These are phyloP conservation scores for Pseudopodoces humilis DNA, from an alignment of 2,113 vertebrate genomes.

Conservation along the genomic window DNA sequence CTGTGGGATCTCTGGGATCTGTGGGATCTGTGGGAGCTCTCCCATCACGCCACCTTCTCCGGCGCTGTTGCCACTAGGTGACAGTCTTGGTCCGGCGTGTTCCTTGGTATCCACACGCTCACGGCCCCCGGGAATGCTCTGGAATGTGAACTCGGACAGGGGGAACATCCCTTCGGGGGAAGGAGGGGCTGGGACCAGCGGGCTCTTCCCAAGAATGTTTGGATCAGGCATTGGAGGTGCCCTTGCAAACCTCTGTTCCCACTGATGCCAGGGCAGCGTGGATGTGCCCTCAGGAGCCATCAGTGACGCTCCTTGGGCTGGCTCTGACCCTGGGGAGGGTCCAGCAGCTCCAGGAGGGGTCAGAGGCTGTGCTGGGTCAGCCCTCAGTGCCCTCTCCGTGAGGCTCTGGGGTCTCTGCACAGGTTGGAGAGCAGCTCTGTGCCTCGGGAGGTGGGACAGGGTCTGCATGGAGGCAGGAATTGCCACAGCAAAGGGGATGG, in stretches of 20 bases:
- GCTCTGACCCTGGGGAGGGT: background rate
- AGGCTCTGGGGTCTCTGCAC: background rate
- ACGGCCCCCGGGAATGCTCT: background rate
- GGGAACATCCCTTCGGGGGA: background rate
- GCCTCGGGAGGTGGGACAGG: background rate
- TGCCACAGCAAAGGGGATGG: background rate
- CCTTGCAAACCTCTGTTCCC: background rate
- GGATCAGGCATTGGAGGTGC: background rate
- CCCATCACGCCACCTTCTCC: accelerated
- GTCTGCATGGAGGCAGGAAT: background rate
- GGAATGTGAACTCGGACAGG: background rate
- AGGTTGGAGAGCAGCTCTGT: background rate
- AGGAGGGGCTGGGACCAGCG: background rate
- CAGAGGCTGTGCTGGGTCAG: background rate
- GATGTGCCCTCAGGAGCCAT: background rate
- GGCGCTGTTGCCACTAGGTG: slow-evolving; percentile 13
- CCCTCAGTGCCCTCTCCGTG: accelerated
- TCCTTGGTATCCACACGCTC: background rate
- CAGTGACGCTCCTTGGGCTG: background rate
- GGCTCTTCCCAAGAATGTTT: background rate
- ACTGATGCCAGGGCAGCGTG: accelerated
- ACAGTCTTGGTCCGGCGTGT: background rate
- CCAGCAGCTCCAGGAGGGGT: background rate
- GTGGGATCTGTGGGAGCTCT: no score
- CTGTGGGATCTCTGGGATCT: no score